Base-by-base conservation (phyloP, 2,888 invertebrate species). In the Chouioia cunea region DNA sequence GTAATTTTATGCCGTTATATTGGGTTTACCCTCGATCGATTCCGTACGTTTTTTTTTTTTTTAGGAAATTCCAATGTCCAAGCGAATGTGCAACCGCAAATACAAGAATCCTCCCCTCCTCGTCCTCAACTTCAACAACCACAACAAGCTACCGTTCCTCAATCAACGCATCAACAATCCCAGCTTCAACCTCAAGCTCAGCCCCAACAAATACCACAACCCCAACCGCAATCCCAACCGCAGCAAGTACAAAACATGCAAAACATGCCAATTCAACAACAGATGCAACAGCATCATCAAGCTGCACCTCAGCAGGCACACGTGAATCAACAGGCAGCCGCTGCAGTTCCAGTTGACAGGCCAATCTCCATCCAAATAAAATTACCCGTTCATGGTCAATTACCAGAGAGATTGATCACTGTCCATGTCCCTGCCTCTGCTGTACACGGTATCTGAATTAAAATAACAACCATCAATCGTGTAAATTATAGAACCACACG, bases 341-440 rank as follows among this genome's bases (percentile, higher is more conserved):
- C n/a, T 68, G 83, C 87, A 36, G 86, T 88, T 44, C 85, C 87
- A 46, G 78, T 88, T 68, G 88, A 89, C 76, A 86, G 89, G 68
- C 87, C 86, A 80, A 84, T 86, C 44, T 84, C 85, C 47, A 84
- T 87, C 67, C 90, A 93, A 87, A 92, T 96, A 70, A 96, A 95
- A 0, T 86, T 96, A 79, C 95, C 95, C 2, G 91, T 93, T 50
- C 93, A 93, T 81, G 90, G 93, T 1, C 93, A 91, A 75, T 89
- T 91, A 20, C 86, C 91, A 76, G 90, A 91, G 27, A 90, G 95
- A 73, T 90, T 94, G 54, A 90, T 96, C 70, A 95, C 94, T n/a
- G 95, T 96, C 82, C 95, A 95, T 87, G 95, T 96, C 79, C 95
- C 96, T 72, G 94, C 94, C 23, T 92, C 94, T 14, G 94, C 95